A percentile compares a stretch with the other conserved stretches of the same genome.
Evolutionary conservation across 2,113 vertebrate species (phyloP).

Genomic region (Acinonyx jubatus): DNA sequence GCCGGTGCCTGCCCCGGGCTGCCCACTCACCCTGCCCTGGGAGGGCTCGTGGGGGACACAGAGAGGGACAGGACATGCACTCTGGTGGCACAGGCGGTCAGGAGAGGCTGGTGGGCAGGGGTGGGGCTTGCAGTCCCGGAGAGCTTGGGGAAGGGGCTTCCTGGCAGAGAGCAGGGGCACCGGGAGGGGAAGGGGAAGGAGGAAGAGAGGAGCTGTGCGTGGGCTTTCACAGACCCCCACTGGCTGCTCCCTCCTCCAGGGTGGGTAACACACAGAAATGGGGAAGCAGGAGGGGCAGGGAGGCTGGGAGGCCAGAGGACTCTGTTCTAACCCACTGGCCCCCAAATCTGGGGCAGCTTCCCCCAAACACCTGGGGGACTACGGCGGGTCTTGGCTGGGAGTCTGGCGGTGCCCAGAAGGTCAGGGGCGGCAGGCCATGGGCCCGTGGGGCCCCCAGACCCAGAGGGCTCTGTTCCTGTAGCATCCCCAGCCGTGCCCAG

Average conservation of each 20-base stretch:
- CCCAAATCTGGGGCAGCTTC: neutral
- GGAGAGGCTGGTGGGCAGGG: neutral
- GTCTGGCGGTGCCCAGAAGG: too few species aligned
- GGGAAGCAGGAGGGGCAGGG: neutral
- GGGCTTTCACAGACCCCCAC: neutral
- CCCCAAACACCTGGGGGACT: neutral
- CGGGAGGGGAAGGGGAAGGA: neutral
- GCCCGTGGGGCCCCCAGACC: neutral
- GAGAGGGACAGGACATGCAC: too few species aligned
- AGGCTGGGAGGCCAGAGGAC: neutral
- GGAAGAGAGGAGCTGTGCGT: neutral
- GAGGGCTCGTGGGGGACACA: neutral
- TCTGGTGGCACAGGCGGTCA: neutral
- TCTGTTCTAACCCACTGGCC: neutral
- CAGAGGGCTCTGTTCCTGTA: neutral
- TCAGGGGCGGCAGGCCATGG: accelerated
- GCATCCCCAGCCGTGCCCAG: neutral
- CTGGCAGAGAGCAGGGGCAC: neutral
- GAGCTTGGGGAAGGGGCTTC: neutral
- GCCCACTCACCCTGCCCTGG: neutral
- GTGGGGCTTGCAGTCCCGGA: accelerated
- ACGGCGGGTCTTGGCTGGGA: neutral
- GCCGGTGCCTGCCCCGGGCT: neutral
- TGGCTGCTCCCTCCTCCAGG: neutral
- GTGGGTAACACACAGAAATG: neutral